Conservation (phyloP, 2,113 vertebrate species). For the Camelus bactrianus region DNA sequence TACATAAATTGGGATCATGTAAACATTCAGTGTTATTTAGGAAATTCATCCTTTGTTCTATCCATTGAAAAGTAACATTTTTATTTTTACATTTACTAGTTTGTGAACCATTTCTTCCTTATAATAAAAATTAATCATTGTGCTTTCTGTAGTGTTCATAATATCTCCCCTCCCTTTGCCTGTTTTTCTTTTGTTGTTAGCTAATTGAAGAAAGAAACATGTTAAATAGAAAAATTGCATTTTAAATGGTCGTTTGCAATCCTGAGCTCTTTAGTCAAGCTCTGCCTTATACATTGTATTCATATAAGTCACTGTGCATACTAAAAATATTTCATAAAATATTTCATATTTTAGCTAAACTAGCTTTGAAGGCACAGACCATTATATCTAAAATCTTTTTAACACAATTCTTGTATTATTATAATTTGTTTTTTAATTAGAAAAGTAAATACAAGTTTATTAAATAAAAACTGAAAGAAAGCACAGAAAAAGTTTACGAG, state of each 20-base stretch:
- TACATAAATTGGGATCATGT: conserved; percentile 1
- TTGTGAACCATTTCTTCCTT: conserved; percentile 47
- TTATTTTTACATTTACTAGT: conserved; percentile 53
- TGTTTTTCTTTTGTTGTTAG: neutral
- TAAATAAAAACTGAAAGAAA: conserved; percentile 56
- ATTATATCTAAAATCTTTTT: conserved; percentile 34
- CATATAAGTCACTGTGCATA: neutral
- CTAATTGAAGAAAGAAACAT: conserved; percentile 8
- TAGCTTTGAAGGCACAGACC: neutral
- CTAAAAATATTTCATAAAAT: conserved; percentile 3
- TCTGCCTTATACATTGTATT: neutral
- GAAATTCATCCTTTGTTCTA: conserved; percentile 47
- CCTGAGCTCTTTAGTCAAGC: neutral
- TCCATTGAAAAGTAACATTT: conserved; percentile 35
- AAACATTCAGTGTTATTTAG: conserved; percentile 48
- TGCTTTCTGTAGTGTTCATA: conserved; percentile 30
- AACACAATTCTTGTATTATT: neutral
- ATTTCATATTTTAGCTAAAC: conserved; percentile 54
- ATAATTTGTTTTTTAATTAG: conserved; percentile 7
- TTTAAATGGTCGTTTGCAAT: conserved; percentile 28
- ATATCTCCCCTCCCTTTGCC: neutral
- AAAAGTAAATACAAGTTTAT: neutral
- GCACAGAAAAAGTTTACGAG: neutral
- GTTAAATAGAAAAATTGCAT: conserved; percentile 14
- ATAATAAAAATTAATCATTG: conserved; percentile 30